phyloP scores from a whole-genome alignment of 2,888 invertebrate species.

The Chamaedrilus cognettii region DNA sequence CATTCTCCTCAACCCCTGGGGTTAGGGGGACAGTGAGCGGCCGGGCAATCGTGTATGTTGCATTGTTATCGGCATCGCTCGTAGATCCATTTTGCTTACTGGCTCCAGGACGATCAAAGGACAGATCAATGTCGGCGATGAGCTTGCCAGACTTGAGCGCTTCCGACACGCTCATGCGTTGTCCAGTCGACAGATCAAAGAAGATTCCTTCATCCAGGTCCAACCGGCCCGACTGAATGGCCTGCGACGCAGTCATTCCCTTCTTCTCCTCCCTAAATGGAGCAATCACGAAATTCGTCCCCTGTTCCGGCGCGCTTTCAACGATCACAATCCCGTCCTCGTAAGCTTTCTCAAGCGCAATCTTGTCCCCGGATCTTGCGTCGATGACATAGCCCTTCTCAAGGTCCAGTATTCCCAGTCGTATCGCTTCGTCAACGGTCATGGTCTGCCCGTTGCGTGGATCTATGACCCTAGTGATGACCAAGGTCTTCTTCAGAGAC shows the following conservation, averaged over 20 bases:
- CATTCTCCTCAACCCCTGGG: too few species aligned
- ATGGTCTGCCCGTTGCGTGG: constrained; percentile 77
- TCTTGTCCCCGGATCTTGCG: constrained; percentile 54
- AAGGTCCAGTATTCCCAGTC: constrained; percentile 58
- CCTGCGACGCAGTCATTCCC: background rate
- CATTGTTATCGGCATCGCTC: background rate
- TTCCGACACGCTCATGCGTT: constrained; percentile 14
- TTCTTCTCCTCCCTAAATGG: too few species aligned
- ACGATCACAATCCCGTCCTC: constrained; percentile 72
- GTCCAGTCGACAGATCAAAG: constrained; percentile 18
- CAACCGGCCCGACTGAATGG: background rate
- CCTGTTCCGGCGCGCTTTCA: too few species aligned
- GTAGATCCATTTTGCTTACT: background rate
- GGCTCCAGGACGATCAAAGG: constrained; percentile 8
- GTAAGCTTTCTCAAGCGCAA: constrained; percentile 77
- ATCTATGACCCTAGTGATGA: constrained; percentile 77
- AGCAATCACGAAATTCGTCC: too few species aligned
- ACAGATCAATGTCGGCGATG: constrained; percentile 22
- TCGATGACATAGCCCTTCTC: constrained; percentile 60
- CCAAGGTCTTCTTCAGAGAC: constrained; percentile 74
- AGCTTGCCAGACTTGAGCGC: constrained; percentile 23
- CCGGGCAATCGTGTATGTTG: background rate
- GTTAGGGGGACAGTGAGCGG: background rate
- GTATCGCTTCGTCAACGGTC: constrained; percentile 52
- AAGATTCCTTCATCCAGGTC: background rate